Base-by-base conservation (phyloP, 2,113 vertebrate species). In the Trochalopteron elliotii region DNA sequence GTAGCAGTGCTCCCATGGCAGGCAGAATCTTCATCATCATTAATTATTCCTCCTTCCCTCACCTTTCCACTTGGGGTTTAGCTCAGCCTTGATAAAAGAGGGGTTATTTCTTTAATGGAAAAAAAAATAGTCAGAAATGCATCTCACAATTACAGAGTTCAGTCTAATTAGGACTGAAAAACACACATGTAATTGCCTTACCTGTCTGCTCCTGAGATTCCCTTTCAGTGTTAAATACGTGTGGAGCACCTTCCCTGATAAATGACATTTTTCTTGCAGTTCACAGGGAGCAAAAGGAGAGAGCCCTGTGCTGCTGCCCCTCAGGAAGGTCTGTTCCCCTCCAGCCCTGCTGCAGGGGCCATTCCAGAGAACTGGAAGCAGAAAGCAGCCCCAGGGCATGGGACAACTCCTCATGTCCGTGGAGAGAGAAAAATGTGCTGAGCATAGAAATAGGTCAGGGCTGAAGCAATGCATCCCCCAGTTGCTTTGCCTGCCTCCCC, bases 151-250 rank as follows among this genome's bases (percentile, higher is more conserved):
- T 85, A 88, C 23, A 83, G 68, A 71, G 64, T 90, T 93, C 45
- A 55, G 47, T 55, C 83, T 94, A 93, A 94, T 96, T 95, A 87
- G 93, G 68, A 78, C 42, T 57, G 76, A 31, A 87, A 83, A 93
- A 81, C 83, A 90, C 68, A 77, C 56, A 59, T 33, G 50, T 67
- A 67, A 92, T 90, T 96, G 93, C 40, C 50, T 80, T 67, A 31
- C 1, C 2, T 70, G 83, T 45, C 76, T 15, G 8, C 50, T 94
- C 80, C 76, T 68, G 60, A 90, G 80, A 83, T 67, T 85, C 75
- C 45, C 40, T 64, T 80, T 49, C 55, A 44, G 71, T 59, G 64
- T 90, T 94, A 90, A 90, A 77, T 69, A 80, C 0, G 2, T 47
- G 35, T 6, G 42, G 59, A 59, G 30, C 47, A 47, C 55, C 64